A percentile compares a stretch with the other conserved stretches of the same genome.
Conservation (phyloP, 2,888 invertebrate genomes). For the Drosophila formosana region DNA sequence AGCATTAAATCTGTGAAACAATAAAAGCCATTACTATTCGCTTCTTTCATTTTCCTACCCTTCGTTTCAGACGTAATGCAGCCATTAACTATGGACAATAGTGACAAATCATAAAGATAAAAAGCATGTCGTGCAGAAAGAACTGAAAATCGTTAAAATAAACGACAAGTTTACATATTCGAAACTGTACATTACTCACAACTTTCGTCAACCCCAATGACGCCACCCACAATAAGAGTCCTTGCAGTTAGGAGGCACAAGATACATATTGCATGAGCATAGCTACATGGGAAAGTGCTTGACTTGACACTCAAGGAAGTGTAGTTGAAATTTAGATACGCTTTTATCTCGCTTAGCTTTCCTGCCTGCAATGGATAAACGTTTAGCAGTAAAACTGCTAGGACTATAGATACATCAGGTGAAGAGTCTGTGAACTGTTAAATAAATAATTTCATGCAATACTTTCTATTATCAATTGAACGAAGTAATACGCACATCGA, state of each 20-base stretch:
- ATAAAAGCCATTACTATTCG: slow-evolving; percentile 17
- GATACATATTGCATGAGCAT: slow-evolving; percentile 3
- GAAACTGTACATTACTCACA: slow-evolving; percentile 3
- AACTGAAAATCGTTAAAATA: slow-evolving; percentile 21
- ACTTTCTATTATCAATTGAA: neutral
- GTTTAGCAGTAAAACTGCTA: neutral
- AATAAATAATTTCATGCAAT: neutral
- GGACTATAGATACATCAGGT: no score
- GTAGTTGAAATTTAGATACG: neutral
- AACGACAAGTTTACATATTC: slow-evolving; percentile 11
- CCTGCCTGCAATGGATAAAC: neutral
- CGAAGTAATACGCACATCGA: neutral
- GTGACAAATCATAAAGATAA: slow-evolving; percentile 30
- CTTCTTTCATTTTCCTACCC: neutral
- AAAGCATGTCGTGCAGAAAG: slow-evolving; percentile 7
- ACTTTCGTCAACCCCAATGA: neutral
- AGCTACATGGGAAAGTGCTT: neutral
- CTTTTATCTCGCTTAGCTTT: neutral
- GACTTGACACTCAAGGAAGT: neutral
- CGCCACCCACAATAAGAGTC: slow-evolving; percentile 7
- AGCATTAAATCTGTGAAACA: slow-evolving; percentile 26
- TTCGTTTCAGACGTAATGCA: slow-evolving; percentile 23
- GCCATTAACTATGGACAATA: slow-evolving; percentile 54
- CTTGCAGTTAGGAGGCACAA: neutral
- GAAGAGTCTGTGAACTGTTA: neutral